phyloP scores from a whole-genome alignment of 2,888 invertebrate genomes.

The Melikaiella ostensackeni region DNA sequence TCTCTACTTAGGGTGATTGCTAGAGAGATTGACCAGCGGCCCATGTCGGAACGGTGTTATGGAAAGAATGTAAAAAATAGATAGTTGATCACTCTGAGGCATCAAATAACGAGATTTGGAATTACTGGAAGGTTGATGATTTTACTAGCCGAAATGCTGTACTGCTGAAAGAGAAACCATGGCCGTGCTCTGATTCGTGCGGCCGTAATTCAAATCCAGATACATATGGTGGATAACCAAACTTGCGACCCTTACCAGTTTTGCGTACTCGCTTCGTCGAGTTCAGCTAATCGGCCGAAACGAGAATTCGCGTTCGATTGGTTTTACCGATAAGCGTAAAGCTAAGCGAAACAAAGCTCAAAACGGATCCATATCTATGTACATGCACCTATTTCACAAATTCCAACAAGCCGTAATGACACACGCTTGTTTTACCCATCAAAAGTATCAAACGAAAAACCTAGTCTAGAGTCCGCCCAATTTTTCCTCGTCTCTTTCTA shows the following conservation, averaged over 20 bases:
- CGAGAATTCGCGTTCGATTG: slow-evolving; percentile 38
- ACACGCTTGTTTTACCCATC: background rate
- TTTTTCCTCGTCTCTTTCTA: background rate
- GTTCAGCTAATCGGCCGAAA: slow-evolving; percentile 38
- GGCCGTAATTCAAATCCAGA: slow-evolving; percentile 40
- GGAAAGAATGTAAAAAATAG: too few species aligned
- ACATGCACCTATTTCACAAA: background rate
- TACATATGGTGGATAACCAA: slow-evolving; percentile 23
- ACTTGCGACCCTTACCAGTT: slow-evolving; percentile 31
- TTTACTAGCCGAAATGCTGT: slow-evolving; percentile 14
- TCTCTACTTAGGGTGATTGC: too few species aligned
- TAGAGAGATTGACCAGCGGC: too few species aligned
- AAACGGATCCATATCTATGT: background rate
- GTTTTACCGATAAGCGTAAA: slow-evolving; percentile 34
- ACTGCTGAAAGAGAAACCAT: background rate
- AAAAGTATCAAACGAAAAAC: background rate
- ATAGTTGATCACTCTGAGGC: background rate
- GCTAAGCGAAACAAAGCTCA: slow-evolving; percentile 37
- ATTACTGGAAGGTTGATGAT: background rate
- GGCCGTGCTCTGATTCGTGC: slow-evolving; percentile 5
- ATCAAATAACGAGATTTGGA: background rate
- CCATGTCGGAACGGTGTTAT: too few species aligned
- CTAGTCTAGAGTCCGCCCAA: background rate
- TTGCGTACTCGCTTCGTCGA: slow-evolving; percentile 22
- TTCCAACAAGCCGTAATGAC: background rate